Evolutionary conservation across 2,797 vertebrate species (phyloP), one percentile per base, ranked within the genome.

Genomic region (Enoplosus armatus): DNA sequence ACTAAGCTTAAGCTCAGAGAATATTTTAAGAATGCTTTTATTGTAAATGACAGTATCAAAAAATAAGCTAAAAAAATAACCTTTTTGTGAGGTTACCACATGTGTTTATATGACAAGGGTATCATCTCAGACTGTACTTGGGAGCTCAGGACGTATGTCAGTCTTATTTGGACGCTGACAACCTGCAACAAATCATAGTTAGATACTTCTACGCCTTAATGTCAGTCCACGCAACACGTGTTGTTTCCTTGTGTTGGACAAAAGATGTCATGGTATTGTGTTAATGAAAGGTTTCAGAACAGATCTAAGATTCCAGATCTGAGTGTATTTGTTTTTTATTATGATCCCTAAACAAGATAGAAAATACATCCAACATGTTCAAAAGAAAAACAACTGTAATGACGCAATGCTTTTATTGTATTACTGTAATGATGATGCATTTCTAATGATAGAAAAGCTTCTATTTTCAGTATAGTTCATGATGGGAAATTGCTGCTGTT

Each of bases 401-500:
- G n/a, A n/a, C n/a, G n/a, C n/a, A n/a, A n/a, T n/a, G n/a, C n/a
- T n/a, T n/a, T n/a, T n/a, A n/a, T n/a, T n/a, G n/a, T n/a, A n/a
- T n/a, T n/a, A n/a, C n/a, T n/a, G n/a, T n/a, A n/a, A n/a, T n/a
- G n/a, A n/a, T n/a, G n/a, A n/a, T n/a, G n/a, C n/a, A n/a, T n/a
- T n/a, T n/a, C n/a, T n/a, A n/a, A n/a, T n/a, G n/a, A n/a, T n/a
- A n/a, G n/a, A n/a, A n/a, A n/a, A n/a, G n/a, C n/a, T n/a, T n/a
- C n/a, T n/a, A n/a, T n/a, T n/a, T n/a, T n/a, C n/a, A n/a, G n/a
- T n/a, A n/a, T n/a, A n/a, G 33, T 8, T 31, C 20, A 33, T 48
- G 35, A 12, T 16, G 27, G 29, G 41, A 39, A 56, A 45, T 14
- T 0, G 6, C 7, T 0, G 6, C 7, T 33, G 24, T 56, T 31